phyloP scores from a whole-genome alignment of 2,797 vertebrate species.

The Malacoraja senta region DNA sequence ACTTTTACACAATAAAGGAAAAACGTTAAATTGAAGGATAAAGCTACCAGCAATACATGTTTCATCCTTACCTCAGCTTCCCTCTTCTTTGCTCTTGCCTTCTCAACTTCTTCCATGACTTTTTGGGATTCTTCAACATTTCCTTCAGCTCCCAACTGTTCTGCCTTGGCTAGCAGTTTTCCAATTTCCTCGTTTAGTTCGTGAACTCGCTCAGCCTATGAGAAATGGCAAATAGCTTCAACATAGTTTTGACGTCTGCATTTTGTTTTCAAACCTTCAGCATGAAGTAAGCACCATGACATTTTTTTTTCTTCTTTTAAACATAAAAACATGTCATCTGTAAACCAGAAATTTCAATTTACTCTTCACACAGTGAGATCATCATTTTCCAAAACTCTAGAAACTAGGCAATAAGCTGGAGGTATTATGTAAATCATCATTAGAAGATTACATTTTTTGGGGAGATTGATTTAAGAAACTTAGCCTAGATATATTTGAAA shows the following conservation, averaged over 20 bases:
- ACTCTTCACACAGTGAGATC: background rate
- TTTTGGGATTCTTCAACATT: constrained; percentile 95
- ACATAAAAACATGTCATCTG: background rate
- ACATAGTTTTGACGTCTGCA: background rate
- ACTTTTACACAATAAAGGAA: background rate
- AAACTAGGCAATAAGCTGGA: background rate
- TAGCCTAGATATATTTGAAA: no score
- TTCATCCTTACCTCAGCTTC: constrained; percentile 83
- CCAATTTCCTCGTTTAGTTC: constrained; percentile 97
- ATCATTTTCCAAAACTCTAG: background rate
- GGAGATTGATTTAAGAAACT: no score
- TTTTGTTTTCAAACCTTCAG: background rate
- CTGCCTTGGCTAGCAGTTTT: constrained; percentile 87
- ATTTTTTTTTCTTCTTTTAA: background rate
- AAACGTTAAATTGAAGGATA: background rate
- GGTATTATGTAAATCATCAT: background rate
- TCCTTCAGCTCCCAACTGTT: constrained; percentile 88
- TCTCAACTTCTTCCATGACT: constrained; percentile 93
- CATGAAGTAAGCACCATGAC: background rate
- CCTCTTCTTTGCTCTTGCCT: constrained; percentile 82
- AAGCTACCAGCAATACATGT: background rate
- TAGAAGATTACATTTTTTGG: no score
- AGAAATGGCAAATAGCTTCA: constrained; percentile 38
- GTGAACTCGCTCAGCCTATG: constrained; percentile 89
- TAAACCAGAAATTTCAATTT: background rate